Percentiles rank a stretch among this genome's conserved stretches.
Conservation (phyloP, 2,888 invertebrate species). For the Sesamia inferens region DNA sequence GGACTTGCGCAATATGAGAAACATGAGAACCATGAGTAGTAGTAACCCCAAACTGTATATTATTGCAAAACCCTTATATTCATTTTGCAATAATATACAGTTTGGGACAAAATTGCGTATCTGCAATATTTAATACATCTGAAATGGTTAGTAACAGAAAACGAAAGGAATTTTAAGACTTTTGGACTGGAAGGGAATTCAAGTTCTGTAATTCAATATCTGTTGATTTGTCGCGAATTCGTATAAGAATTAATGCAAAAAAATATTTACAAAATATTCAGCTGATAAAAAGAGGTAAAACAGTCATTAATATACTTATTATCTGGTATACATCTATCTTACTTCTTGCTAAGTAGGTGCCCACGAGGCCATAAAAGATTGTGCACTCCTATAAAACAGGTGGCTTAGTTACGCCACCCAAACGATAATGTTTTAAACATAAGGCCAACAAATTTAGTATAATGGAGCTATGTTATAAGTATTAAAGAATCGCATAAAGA, state of each 20-base stretch:
- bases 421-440: constrained; percentile 48
- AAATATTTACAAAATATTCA: not conserved
- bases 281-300: not conserved
- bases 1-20: constrained; percentile 54
- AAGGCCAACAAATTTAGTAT: constrained; percentile 33
- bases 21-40: constrained; percentile 25
- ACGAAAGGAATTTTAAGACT: not conserved
- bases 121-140: not conserved
- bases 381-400: constrained; percentile 15
- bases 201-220: not conserved
- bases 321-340: not conserved
- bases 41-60: no score
- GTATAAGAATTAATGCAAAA: not conserved
- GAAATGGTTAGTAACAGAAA: not conserved
- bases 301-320: not conserved
- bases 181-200: not conserved
- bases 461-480: constrained; percentile 46
- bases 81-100: constrained; percentile 22
- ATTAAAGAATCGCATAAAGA: constrained; percentile 46
- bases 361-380: constrained; percentile 13
- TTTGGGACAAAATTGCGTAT: constrained; percentile 10
- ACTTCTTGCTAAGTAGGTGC: constrained; percentile 4
- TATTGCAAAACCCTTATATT: not conserved
- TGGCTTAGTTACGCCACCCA: constrained; percentile 24
- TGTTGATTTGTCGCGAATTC: not conserved